Conservation (phyloP, 1,140 invertebrate genomes). For the Campodea augens region DNA sequence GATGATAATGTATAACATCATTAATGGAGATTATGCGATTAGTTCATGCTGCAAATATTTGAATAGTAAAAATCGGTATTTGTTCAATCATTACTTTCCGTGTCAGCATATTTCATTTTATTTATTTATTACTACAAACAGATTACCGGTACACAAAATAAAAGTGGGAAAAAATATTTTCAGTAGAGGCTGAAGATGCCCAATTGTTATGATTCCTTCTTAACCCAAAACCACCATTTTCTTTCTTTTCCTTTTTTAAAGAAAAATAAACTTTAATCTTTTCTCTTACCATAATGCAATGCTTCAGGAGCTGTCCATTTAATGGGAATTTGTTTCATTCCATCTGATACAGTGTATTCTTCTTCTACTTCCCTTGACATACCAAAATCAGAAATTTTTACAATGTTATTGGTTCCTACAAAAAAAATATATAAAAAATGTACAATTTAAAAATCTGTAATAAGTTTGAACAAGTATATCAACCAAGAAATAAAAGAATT, state of each 20-base stretch:
- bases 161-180: neutral
- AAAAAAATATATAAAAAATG: constrained; percentile 14
- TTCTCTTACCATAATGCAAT: constrained; percentile 83
- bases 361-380: constrained; percentile 96
- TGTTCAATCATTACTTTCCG: too few relatives aligned
- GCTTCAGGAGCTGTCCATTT: constrained; percentile 97
- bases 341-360: constrained; percentile 90
- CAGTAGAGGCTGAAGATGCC: neutral
- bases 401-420: constrained; percentile 52
- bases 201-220: neutral
- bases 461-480: neutral
- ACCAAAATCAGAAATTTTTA: constrained; percentile 95
- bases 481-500: neutral
- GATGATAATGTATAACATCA: too few relatives aligned
- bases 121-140: too few relatives aligned
- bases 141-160: too few relatives aligned
- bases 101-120: too few relatives aligned
- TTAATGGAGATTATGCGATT: too few relatives aligned
- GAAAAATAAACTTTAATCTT: neutral
- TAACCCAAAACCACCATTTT: neutral
- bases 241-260: neutral
- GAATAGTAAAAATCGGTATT: too few relatives aligned
- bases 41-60: too few relatives aligned
- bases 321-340: constrained; percentile 95
- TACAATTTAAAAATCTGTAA: neutral